Conservation (phyloP, 2,113 vertebrate species). For the Peromyscus leucopus region DNA sequence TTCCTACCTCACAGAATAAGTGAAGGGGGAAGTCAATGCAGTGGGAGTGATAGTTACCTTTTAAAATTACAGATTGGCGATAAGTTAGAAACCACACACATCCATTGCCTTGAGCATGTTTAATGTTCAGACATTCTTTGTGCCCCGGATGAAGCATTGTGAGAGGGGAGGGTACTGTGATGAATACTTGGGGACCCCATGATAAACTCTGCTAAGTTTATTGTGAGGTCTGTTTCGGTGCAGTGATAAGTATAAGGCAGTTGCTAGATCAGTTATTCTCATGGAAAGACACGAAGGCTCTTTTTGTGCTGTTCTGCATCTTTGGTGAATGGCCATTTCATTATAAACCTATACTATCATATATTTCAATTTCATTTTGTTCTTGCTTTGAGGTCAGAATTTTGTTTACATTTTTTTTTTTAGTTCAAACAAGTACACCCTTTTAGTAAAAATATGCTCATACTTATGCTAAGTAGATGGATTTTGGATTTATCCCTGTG, state of each 20-base stretch:
- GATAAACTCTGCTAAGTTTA: not conserved
- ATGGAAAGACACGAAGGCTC: not conserved
- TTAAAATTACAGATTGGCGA: not conserved
- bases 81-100: not conserved
- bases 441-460: slow-evolving; percentile 12
- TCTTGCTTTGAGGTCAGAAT: slow-evolving; percentile 4
- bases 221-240: not conserved
- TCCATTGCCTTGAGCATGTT: not conserved
- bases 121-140: not conserved
- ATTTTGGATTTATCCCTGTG: slow-evolving; percentile 48
- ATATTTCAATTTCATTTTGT: slow-evolving; percentile 15
- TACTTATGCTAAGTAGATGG: not conserved
- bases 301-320: not conserved
- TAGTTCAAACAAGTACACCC: not conserved
- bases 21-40: not conserved
- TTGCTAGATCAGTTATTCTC: not conserved
- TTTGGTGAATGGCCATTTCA: not conserved
- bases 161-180: not conserved
- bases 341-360: not conserved
- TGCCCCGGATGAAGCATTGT: not conserved
- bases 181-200: not conserved
- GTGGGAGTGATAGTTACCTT: not conserved
- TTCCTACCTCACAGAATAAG: not conserved
- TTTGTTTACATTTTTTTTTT: slow-evolving; percentile 44
- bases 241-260: not conserved